Conservation (phyloP, 2,113 vertebrate species). For the Pterocles burchelli region DNA sequence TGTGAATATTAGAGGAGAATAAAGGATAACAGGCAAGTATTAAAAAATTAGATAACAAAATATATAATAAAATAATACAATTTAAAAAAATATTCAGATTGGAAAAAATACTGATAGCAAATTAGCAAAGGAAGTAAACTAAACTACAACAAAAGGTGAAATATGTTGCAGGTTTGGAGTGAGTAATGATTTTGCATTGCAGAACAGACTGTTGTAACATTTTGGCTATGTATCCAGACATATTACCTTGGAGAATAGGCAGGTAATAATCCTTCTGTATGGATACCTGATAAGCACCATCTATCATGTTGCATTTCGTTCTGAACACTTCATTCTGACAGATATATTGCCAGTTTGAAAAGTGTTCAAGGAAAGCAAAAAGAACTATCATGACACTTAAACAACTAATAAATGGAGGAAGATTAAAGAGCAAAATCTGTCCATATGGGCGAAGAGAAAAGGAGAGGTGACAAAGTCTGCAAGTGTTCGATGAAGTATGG, state of each 20-base stretch:
- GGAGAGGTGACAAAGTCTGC: not conserved
- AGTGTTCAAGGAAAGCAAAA: not conserved
- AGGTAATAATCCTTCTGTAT: not conserved
- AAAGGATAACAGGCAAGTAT: not conserved
- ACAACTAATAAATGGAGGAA: not conserved
- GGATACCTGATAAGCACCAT: not conserved
- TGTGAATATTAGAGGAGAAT: not conserved
- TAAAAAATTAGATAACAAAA: not conserved
- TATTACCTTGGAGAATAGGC: not conserved
- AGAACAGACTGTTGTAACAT: not conserved
- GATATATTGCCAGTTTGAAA: not conserved
- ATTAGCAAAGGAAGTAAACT: not conserved
- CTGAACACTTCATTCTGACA: not conserved
- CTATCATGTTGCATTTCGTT: not conserved
- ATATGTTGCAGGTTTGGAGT: not conserved
- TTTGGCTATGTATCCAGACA: not conserved
- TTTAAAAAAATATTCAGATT: not conserved
- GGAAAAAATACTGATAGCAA: not conserved
- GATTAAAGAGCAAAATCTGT: not conserved
- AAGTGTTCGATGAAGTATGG: not conserved
- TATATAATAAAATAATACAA: not conserved
- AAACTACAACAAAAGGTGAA: not conserved
- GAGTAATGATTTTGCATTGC: not conserved
- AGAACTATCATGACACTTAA: not conserved
- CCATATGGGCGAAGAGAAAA: not conserved